These are phyloP conservation scores for Orius laevigatus DNA, from an alignment of 1,140 invertebrate genomes.

Conservation along the genomic window DNA sequence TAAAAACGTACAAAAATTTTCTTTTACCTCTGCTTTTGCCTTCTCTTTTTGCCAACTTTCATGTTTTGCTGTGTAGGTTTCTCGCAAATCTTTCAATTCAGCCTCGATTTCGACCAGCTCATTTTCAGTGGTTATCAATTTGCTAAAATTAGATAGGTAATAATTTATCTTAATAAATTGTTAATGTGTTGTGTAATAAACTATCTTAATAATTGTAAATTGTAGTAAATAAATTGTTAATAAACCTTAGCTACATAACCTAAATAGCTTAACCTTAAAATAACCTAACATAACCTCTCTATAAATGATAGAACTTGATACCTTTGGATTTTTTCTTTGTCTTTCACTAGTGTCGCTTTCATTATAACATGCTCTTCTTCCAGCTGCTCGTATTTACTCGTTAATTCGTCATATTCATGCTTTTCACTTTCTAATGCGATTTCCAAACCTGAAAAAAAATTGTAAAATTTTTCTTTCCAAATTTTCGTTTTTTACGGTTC, in stretches of 20 bases:
- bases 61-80: slow-evolving; percentile 47
- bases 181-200: too few relatives aligned
- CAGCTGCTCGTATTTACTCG: slow-evolving; percentile 62
- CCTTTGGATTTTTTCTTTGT: slow-evolving; percentile 52
- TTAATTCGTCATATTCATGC: slow-evolving; percentile 61
- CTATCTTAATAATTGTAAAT: too few relatives aligned
- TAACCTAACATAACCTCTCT: too few relatives aligned
- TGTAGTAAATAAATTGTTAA: too few relatives aligned
- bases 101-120: slow-evolving; percentile 40
- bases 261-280: too few relatives aligned
- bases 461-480: slow-evolving; percentile 15
- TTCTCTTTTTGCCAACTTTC: slow-evolving; percentile 61
- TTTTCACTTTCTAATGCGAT: slow-evolving; percentile 43
- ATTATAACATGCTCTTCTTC: slow-evolving; percentile 64
- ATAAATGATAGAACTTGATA: too few relatives aligned
- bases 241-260: too few relatives aligned
- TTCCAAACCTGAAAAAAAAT: slow-evolving; percentile 42
- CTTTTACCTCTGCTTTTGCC: slow-evolving; percentile 41
- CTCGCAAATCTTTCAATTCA: slow-evolving; percentile 49
- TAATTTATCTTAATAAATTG: too few relatives aligned
- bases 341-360: slow-evolving; percentile 56
- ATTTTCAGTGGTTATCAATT: slow-evolving; percentile 30
- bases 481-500: slow-evolving; percentile 33
- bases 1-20: slow-evolving; percentile 7
- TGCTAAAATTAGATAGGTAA: slow-evolving; percentile 25